Conservation (phyloP, 2,888 invertebrate species). For the Aphodius granarius region DNA sequence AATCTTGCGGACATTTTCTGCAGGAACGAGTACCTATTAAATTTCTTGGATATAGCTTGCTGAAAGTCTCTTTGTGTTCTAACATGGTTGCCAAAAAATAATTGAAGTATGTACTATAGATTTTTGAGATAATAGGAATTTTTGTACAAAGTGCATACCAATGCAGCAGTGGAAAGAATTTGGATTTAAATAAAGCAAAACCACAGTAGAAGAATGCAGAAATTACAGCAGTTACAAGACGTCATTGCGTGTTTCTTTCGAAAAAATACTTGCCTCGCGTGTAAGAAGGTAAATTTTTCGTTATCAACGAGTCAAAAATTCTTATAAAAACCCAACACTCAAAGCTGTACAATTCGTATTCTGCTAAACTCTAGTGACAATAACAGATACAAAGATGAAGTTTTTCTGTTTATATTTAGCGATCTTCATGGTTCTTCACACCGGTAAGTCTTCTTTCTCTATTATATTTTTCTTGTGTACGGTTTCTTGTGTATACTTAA, state of each 20-base stretch:
- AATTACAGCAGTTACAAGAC: neutral
- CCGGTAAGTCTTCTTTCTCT: neutral
- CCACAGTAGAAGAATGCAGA: neutral
- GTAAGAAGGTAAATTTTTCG: no score
- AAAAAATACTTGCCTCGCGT: no score
- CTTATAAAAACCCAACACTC: neutral
- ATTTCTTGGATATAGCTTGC: slow-evolving; percentile 57
- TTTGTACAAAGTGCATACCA: no score
- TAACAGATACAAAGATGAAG: neutral
- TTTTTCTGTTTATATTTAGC: neutral
- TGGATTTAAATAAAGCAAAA: neutral
- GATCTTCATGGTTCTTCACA: neutral
- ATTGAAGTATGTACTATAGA: neutral
- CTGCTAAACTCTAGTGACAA: neutral
- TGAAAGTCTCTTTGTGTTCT: slow-evolving; percentile 56
- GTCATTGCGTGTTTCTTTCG: neutral
- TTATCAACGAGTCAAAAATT: neutral
- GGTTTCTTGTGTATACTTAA: no score
- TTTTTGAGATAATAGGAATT: no score
- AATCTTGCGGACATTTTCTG: slow-evolving; percentile 57
- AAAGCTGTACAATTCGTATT: neutral
- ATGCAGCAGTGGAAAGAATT: neutral
- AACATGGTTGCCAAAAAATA: slow-evolving; percentile 57
- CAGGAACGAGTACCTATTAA: slow-evolving; percentile 68
- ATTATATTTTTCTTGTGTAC: no score